Conservation (phyloP, 92 coral and sea anemone species). For the Zoanthus gigantus region DNA sequence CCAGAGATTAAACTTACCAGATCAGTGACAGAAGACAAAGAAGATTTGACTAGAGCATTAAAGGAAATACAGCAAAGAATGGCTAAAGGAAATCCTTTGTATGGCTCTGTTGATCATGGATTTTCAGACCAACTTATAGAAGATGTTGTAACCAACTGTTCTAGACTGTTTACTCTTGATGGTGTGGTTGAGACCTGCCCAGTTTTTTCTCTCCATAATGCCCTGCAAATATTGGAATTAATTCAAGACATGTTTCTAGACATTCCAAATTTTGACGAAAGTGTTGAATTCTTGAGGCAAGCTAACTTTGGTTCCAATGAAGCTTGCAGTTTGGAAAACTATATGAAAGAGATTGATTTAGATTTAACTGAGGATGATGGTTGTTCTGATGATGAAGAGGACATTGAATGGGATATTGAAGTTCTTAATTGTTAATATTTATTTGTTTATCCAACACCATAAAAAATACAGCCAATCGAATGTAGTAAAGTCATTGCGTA, state of each 20-base stretch:
- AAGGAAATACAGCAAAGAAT: conserved; percentile 34
- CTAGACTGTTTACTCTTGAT: conserved; percentile 15
- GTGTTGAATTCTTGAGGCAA: conserved; percentile 33
- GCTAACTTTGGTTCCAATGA: neutral
- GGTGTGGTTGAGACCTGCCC: conserved; percentile 13
- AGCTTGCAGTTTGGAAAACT: conserved; percentile 7
- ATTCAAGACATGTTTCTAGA: conserved; percentile 68
- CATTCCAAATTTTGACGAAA: conserved; percentile 70
- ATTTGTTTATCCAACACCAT: too few relatives aligned
- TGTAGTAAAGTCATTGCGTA: too few relatives aligned
- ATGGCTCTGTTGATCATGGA: conserved; percentile 24
- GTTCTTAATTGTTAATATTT: too few relatives aligned
- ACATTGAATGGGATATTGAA: too few relatives aligned
- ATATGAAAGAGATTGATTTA: neutral
- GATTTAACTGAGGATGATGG: too few relatives aligned
- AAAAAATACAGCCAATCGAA: too few relatives aligned
- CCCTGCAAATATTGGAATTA: conserved; percentile 39
- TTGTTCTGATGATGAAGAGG: too few relatives aligned
- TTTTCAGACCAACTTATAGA: conserved; percentile 20
- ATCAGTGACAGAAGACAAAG: conserved; percentile 1
- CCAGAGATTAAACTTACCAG: conserved; percentile 4
- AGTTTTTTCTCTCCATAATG: conserved; percentile 12
- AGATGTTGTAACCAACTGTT: conserved; percentile 38
- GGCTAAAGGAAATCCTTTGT: conserved; percentile 21
- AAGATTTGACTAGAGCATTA: conserved; percentile 46